phyloP scores from a whole-genome alignment of 2,113 vertebrate genomes.

The Catharus fuscescens region DNA sequence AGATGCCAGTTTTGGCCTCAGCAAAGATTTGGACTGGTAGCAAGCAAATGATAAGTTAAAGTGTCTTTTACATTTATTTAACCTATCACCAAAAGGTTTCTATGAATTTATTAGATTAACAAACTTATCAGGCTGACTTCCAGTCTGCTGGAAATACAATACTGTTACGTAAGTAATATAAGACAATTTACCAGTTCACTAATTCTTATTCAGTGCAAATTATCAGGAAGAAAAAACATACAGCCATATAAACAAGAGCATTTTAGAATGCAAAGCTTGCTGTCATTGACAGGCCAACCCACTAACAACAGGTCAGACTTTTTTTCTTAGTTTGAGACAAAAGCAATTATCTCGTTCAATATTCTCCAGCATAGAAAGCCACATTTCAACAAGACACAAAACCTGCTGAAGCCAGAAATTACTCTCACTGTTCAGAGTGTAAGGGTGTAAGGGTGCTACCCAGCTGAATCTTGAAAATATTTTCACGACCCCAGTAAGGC shows the following conservation, averaged over 20 bases:
- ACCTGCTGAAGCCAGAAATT: not conserved
- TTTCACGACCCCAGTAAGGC: not conserved
- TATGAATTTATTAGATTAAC: not conserved
- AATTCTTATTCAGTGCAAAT: not conserved
- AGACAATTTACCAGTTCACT: not conserved
- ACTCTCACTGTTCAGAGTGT: not conserved
- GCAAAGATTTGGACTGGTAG: constrained; percentile 7
- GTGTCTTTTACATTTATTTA: not conserved
- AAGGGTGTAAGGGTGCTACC: not conserved
- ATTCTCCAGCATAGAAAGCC: not conserved
- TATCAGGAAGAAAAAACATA: not conserved
- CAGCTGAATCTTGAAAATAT: not conserved
- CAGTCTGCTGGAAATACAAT: not conserved
- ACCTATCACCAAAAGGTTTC: not conserved
- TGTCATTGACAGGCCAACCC: not conserved
- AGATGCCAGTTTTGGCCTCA: constrained; percentile 38
- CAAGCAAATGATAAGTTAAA: not conserved
- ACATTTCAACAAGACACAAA: not conserved
- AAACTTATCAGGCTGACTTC: not conserved
- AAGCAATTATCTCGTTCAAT: not conserved
- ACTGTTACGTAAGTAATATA: not conserved
- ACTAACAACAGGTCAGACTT: not conserved
- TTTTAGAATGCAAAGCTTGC: not conserved
- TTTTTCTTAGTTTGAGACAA: not conserved
- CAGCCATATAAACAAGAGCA: not conserved